phyloP scores from a whole-genome alignment of 2,113 vertebrate species.

The Microcebus jonahi region DNA sequence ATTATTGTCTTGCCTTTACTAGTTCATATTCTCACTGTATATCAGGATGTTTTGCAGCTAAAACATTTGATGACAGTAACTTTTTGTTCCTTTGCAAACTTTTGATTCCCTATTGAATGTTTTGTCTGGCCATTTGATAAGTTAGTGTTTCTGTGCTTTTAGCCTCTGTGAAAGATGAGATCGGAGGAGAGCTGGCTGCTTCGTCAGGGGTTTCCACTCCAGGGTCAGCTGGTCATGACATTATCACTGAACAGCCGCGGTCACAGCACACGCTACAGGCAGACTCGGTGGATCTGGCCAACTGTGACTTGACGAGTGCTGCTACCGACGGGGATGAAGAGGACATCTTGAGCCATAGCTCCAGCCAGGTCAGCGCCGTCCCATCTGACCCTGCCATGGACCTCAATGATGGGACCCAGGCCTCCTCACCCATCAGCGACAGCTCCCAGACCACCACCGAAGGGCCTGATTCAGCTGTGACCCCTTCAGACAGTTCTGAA shows the following conservation, averaged over 20 bases:
- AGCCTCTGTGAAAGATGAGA: slow-evolving; percentile 90
- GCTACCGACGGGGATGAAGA: slow-evolving; percentile 86
- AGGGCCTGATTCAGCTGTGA: slow-evolving; percentile 97
- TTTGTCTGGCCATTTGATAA: neutral
- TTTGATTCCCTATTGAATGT: neutral
- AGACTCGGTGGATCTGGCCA: slow-evolving; percentile 91
- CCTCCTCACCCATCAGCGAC: slow-evolving; percentile 95
- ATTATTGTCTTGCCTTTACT: neutral
- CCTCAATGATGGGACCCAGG: slow-evolving; percentile 88
- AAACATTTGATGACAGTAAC: neutral
- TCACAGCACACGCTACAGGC: slow-evolving; percentile 95
- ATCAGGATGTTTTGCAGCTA: neutral
- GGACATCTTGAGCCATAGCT: slow-evolving; percentile 93
- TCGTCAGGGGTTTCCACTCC: slow-evolving; percentile 86
- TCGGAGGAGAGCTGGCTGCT: slow-evolving; percentile 81
- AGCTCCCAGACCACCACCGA: slow-evolving; percentile 99
- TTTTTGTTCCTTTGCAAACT: neutral
- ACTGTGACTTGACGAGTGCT: slow-evolving; percentile 88
- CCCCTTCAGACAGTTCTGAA: slow-evolving; percentile 97
- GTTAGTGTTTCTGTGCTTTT: slow-evolving; percentile 60
- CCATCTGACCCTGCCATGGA: slow-evolving; percentile 88
- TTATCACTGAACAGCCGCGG: slow-evolving; percentile 97
- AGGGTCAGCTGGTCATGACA: slow-evolving; percentile 86
- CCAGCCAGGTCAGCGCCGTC: slow-evolving; percentile 90
- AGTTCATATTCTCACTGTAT: neutral